Evolutionary conservation across 2,113 vertebrate genomes (phyloP), one percentile per base, ranked within the genome.

Genomic region (Percopsis transmontana): DNA sequence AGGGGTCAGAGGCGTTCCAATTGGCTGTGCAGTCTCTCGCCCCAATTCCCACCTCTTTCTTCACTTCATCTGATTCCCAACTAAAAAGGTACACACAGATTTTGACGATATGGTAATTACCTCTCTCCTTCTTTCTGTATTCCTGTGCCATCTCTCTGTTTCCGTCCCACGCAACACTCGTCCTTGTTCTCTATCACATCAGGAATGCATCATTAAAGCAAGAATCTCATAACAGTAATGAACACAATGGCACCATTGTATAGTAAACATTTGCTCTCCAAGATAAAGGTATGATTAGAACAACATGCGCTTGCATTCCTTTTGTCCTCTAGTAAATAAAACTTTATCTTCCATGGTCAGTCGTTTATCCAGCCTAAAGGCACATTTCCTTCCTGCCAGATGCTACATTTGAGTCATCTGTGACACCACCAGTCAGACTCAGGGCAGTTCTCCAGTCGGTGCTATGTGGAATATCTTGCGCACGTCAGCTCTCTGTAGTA

Each of bases 381-480:
- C 42, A 62, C 10, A 1, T 74, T 60, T 62, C 38, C 47, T 11
- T 70, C 62, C 57, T 42, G 59, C 70, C 55, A 62, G 51, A 24
- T 21, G 9, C 51, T 13, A 23, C 11, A 18, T 33, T 40, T 54
- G 41, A 60, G 57, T 54, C 56, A 47, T 66, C 65, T 53, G 40
- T 51, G 42, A 62, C 74, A 75, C 53, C 74, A 75, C 53, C 62
- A 33, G 54, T 72, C 60, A 68, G 60, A 39, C 42, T 14, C 2
- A 16, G 52, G 21, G 40, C 27, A 19, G 24, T 16, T 60, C 68
- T 47, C 66, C 64, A 55, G 63, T 69, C 23, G 40, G 44, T 53
- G 58, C 45, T 39, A 67, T 74, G 61, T 61, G 45, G 70, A 81
- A 77, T 81, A 77, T 88, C 69, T 58, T 38, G 40, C 61, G 80